Percentiles rank a stretch among this genome's conserved stretches.
These are phyloP conservation scores for Hydrophis major DNA, from an alignment of 2,797 vertebrate species.

Conservation along the genomic window DNA sequence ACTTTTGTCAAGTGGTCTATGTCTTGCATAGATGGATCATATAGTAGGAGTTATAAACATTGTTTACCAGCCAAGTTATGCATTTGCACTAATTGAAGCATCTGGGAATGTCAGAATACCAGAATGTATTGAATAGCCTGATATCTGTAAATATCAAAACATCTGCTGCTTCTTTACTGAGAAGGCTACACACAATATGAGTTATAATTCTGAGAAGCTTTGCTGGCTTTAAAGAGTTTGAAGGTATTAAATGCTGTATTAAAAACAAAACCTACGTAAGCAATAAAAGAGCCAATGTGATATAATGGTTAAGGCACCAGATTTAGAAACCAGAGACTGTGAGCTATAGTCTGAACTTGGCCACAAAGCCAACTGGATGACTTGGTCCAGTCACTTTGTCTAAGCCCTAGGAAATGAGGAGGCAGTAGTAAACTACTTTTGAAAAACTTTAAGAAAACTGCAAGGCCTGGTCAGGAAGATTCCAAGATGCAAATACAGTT, in stretches of 20 bases:
- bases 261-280: neutral
- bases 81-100: neutral
- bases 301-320: neutral
- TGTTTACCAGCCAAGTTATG: neutral
- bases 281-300: neutral
- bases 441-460: neutral
- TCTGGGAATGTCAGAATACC: neutral
- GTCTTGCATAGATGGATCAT: too few relatives aligned
- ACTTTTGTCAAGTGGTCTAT: neutral
- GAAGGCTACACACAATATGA: neutral
- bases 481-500: neutral
- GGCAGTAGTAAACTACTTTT: neutral
- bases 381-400: neutral
- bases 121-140: neutral
- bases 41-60: too few relatives aligned
- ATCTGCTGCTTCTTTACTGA: neutral
- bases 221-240: neutral
- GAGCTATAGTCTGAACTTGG: neutral
- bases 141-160: neutral
- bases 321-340: neutral
- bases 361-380: neutral
- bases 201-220: neutral
- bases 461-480: neutral
- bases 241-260: neutral
- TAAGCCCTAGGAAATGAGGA: neutral